Conservation (phyloP, 2,888 invertebrate species). For the Megalurothrips usitatus region DNA sequence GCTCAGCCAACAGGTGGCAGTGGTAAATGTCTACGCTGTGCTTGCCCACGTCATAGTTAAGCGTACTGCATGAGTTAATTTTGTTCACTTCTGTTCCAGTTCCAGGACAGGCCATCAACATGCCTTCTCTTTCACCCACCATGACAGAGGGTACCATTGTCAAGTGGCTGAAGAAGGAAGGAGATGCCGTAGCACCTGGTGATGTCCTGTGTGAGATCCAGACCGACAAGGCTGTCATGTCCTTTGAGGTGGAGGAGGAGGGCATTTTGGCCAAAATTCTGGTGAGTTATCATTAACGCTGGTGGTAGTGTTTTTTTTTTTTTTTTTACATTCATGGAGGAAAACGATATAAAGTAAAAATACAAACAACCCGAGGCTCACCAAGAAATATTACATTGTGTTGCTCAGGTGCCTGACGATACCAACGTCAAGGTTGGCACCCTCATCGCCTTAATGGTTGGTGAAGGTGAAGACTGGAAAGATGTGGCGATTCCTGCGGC, state of each 20-base stretch:
- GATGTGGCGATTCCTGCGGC: constrained; percentile 46
- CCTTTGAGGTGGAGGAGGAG: constrained; percentile 58
- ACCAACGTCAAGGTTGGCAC: constrained; percentile 50
- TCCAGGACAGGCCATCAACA: constrained; percentile 45
- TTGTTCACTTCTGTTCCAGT: not conserved
- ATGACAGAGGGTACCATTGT: constrained; percentile 58
- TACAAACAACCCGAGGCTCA: not conserved
- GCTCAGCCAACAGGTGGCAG: constrained; percentile 31
- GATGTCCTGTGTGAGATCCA: constrained; percentile 62
- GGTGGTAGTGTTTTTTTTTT: not conserved
- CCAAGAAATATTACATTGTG: constrained; percentile 5
- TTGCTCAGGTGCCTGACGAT: constrained; percentile 48
- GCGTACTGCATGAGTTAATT: not conserved
- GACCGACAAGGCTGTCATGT: constrained; percentile 61
- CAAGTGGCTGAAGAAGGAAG: constrained; percentile 56
- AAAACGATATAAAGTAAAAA: not conserved
- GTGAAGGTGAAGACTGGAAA: constrained; percentile 59
- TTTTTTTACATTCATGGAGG: not conserved
- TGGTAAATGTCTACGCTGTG: constrained; percentile 30
- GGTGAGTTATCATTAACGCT: constrained; percentile 42
- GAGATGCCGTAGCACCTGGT: constrained; percentile 53
- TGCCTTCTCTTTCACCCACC: constrained; percentile 61
- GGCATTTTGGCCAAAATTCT: constrained; percentile 57
- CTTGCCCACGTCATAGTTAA: not conserved
- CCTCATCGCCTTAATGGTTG: constrained; percentile 57